Evolutionary conservation across 2,797 vertebrate genomes (phyloP).

Genomic region (Coregonus suidteri): DNA sequence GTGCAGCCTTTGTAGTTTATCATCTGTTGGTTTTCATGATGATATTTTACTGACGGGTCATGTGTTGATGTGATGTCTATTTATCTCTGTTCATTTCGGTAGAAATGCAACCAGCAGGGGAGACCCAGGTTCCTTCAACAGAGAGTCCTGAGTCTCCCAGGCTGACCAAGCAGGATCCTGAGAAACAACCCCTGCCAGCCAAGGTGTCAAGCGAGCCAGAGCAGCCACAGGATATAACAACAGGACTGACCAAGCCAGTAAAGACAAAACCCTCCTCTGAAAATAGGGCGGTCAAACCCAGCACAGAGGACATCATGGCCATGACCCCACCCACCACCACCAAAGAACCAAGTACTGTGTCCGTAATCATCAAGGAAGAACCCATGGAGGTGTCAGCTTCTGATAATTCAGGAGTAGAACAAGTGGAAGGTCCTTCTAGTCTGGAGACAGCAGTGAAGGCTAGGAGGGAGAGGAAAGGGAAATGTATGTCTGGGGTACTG

Average conservation of each 20-base stretch:
- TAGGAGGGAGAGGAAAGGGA: slow-evolving; percentile 50
- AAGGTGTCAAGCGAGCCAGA: slow-evolving; percentile 50
- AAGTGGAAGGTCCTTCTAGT: slow-evolving; percentile 44
- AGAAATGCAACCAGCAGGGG: slow-evolving; percentile 67
- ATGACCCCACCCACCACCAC: slow-evolving; percentile 78
- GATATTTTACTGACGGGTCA: background rate
- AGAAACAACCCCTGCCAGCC: slow-evolving; percentile 39
- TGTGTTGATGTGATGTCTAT: background rate
- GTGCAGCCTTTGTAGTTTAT: background rate
- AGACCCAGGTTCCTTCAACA: slow-evolving; percentile 44
- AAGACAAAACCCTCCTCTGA: slow-evolving; percentile 61
- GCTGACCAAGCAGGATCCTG: slow-evolving; percentile 46
- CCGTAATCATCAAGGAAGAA: slow-evolving; percentile 69
- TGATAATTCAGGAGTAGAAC: slow-evolving; percentile 58
- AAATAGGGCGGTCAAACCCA: slow-evolving; percentile 59
- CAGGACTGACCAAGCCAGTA: slow-evolving; percentile 63
- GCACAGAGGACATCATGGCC: slow-evolving; percentile 76
- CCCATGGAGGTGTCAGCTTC: slow-evolving; percentile 71
- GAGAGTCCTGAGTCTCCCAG: slow-evolving; percentile 53
- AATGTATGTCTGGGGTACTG: slow-evolving; percentile 57
- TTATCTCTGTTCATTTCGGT: slow-evolving; percentile 16
- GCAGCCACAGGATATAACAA: slow-evolving; percentile 55
- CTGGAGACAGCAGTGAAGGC: slow-evolving; percentile 62
- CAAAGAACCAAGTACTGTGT: slow-evolving; percentile 77
- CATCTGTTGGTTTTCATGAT: background rate